These are phyloP conservation scores for Mycteria americana DNA, from an alignment of 2,797 vertebrate species.

Conservation along the genomic window DNA sequence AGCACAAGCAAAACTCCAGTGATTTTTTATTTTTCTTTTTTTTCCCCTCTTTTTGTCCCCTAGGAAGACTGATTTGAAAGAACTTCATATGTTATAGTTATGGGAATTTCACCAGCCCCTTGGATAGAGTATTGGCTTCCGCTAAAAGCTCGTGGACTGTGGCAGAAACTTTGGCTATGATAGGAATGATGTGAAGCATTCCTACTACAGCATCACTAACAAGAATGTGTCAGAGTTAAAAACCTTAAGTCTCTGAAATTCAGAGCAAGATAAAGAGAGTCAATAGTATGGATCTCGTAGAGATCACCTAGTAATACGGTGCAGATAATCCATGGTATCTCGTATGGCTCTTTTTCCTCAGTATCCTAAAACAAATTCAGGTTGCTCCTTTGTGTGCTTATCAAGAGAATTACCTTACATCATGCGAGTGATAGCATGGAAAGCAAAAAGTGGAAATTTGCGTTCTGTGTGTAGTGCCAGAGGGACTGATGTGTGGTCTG, in stretches of 20 bases:
- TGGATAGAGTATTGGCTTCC: not conserved
- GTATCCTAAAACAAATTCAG: not conserved
- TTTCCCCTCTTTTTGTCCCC: not conserved
- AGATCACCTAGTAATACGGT: not conserved
- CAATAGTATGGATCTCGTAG: not conserved
- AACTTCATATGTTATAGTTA: not conserved
- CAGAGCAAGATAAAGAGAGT: not conserved
- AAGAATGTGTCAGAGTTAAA: not conserved
- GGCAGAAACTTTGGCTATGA: not conserved
- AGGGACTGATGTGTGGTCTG: not conserved
- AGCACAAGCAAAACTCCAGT: not conserved
- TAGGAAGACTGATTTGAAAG: not conserved
- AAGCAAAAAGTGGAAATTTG: not conserved
- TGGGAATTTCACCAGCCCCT: not conserved
- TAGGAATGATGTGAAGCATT: not conserved
- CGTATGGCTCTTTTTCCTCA: not conserved
- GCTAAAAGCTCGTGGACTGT: not conserved
- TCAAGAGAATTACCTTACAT: not conserved
- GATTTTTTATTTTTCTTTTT: not conserved
- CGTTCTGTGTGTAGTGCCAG: not conserved
- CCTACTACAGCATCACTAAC: not conserved
- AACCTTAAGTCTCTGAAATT: not conserved
- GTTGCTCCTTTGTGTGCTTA: not conserved
- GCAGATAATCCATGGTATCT: not conserved
- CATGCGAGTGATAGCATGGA: not conserved